A percentile compares a stretch with the other conserved stretches of the same genome.
phyloP scores from a whole-genome alignment of 2,113 vertebrate species.

The Oncorhynchus nerka region DNA sequence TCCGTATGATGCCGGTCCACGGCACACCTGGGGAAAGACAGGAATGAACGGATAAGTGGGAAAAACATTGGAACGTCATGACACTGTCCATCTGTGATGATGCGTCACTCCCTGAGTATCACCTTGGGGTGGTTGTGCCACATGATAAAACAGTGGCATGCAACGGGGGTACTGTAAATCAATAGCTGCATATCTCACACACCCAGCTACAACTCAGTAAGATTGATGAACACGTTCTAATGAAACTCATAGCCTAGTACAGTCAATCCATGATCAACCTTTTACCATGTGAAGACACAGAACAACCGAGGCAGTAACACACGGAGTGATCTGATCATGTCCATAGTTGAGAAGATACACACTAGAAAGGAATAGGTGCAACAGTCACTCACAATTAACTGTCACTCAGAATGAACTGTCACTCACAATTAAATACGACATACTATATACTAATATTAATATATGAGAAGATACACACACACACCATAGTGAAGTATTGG shows the following conservation, averaged over 20 bases:
- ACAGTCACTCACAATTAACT: no score
- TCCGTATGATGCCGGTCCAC: constrained; percentile 87
- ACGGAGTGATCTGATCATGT: neutral
- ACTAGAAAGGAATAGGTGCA: neutral
- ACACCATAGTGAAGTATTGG: neutral
- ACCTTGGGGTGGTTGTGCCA: neutral
- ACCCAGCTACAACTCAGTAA: neutral
- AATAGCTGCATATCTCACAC: neutral
- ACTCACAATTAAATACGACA: neutral
- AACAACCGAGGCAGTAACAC: neutral
- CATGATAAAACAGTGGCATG: neutral
- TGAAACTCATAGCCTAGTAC: neutral
- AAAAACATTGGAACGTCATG: constrained; percentile 17
- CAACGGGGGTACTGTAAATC: neutral
- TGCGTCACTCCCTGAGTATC: neutral
- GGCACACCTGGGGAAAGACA: constrained; percentile 79
- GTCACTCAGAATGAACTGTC: no score
- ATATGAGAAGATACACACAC: no score
- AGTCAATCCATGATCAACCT: neutral
- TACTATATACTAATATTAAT: no score
- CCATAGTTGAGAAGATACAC: neutral
- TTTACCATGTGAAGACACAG: neutral
- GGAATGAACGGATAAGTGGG: constrained; percentile 20
- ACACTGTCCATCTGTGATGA: neutral
- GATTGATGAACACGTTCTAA: neutral